phyloP scores from a whole-genome alignment of 2,888 invertebrate species.

The Brassicogethes aeneus region DNA sequence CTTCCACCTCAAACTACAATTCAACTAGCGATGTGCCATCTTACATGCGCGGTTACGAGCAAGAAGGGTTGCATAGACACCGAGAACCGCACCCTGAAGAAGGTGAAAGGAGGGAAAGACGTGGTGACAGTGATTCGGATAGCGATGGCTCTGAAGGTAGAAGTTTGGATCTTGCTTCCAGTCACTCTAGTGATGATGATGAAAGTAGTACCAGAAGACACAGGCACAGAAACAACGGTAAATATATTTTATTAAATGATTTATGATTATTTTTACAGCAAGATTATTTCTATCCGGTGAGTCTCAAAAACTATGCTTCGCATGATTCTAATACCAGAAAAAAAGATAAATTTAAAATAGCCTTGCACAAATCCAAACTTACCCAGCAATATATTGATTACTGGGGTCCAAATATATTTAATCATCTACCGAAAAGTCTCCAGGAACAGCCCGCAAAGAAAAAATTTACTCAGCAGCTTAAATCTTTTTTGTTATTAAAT shows the following conservation, averaged over 20 bases:
- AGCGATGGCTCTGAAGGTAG: slow-evolving; percentile 70
- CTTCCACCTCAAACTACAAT: slow-evolving; percentile 82
- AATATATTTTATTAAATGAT: no score
- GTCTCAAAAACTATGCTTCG: slow-evolving; percentile 1
- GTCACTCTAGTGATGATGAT: slow-evolving; percentile 90
- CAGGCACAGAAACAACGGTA: slow-evolving; percentile 13
- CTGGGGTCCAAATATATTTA: no score
- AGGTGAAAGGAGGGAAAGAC: slow-evolving; percentile 25
- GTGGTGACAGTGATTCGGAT: slow-evolving; percentile 58
- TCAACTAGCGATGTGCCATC: slow-evolving; percentile 70
- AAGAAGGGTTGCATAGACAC: slow-evolving; percentile 39
- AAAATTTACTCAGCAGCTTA: no score
- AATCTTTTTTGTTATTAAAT: no score
- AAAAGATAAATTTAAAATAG: no score
- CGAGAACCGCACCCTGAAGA: slow-evolving; percentile 42
- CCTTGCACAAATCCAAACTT: no score
- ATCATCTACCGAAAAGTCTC: no score
- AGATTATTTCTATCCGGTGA: no score
- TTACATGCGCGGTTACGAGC: slow-evolving; percentile 57
- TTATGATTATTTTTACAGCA: no score
- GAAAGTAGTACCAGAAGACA: slow-evolving; percentile 49
- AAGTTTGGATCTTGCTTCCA: slow-evolving; percentile 85
- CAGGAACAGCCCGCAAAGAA: no score
- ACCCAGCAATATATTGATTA: no score
- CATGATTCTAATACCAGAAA: no score